These are phyloP conservation scores for Palythoa grandiflora DNA, from an alignment of 92 coral and sea anemone genomes.

Conservation along the genomic window DNA sequence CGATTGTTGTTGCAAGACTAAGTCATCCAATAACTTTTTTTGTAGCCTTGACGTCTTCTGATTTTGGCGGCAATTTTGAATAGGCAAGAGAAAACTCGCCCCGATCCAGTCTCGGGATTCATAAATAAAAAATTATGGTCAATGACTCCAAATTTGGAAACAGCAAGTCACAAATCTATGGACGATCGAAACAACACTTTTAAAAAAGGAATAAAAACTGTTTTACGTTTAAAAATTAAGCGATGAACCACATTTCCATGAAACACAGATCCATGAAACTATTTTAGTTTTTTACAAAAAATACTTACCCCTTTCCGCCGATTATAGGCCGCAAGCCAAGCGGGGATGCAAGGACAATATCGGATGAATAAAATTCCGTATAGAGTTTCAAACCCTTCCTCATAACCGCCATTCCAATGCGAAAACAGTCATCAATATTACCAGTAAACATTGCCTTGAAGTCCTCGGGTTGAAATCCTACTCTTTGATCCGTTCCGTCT, in stretches of 20 bases:
- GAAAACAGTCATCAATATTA: conserved; percentile 95
- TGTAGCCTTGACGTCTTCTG: too few relatives aligned
- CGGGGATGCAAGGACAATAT: conserved; percentile 93
- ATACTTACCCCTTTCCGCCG: conserved; percentile 89
- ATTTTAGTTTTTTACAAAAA: background rate
- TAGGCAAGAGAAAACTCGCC: too few relatives aligned
- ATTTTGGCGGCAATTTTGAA: too few relatives aligned
- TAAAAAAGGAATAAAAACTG: too few relatives aligned
- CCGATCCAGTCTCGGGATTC: too few relatives aligned
- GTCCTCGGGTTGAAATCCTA: conserved; percentile 72
- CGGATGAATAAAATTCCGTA: conserved; percentile 91
- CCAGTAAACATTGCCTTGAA: conserved; percentile 95
- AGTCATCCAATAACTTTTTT: too few relatives aligned
- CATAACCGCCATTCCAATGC: conserved; percentile 84
- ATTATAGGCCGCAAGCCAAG: conserved; percentile 91
- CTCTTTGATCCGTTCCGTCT: conserved; percentile 50
- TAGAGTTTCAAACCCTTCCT: conserved; percentile 82
- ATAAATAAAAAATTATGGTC: too few relatives aligned
- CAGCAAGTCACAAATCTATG: too few relatives aligned
- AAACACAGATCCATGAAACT: background rate
- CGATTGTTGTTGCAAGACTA: too few relatives aligned
- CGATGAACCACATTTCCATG: background rate
- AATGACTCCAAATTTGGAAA: too few relatives aligned
- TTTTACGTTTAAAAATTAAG: background rate
- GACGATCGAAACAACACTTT: too few relatives aligned